A percentile compares a stretch with the other conserved stretches of the same genome.
Evolutionary conservation across 2,113 vertebrate species (phyloP).

Genomic region (Odontophorus gujanensis): DNA sequence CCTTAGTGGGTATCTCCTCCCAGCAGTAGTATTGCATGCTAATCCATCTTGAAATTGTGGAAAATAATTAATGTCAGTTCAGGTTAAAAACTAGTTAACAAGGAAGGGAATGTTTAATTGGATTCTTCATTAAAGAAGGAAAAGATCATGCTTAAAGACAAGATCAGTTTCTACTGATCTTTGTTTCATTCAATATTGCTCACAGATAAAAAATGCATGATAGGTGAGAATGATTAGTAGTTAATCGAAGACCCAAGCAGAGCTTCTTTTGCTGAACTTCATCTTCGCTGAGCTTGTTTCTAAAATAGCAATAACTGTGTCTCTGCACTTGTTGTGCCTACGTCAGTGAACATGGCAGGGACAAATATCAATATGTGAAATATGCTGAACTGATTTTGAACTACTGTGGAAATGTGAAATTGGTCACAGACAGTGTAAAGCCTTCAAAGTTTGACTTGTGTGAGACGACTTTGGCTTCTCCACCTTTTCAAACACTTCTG

Average conservation of each 20-base stretch:
- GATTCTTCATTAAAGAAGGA: neutral
- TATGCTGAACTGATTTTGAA: neutral
- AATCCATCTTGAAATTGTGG: neutral
- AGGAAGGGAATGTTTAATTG: neutral
- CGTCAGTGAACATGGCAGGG: fast-evolving
- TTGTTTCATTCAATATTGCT: neutral
- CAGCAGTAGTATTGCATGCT: neutral
- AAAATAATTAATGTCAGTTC: neutral
- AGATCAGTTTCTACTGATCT: neutral
- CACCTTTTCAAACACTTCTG: neutral
- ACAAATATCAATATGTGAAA: neutral
- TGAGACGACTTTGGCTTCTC: neutral
- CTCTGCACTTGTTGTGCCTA: neutral
- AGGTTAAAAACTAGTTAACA: neutral
- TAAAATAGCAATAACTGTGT: neutral
- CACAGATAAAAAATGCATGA: neutral
- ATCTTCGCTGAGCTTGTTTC: neutral
- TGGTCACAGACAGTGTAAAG: neutral
- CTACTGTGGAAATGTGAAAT: neutral
- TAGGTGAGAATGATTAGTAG: fast-evolving
- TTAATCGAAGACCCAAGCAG: neutral
- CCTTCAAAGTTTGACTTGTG: neutral
- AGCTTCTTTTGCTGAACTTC: neutral
- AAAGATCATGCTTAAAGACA: fast-evolving
- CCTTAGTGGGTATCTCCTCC: neutral